phyloP scores from a whole-genome alignment of 1,140 invertebrate species.

The Brachystomella parvula region DNA sequence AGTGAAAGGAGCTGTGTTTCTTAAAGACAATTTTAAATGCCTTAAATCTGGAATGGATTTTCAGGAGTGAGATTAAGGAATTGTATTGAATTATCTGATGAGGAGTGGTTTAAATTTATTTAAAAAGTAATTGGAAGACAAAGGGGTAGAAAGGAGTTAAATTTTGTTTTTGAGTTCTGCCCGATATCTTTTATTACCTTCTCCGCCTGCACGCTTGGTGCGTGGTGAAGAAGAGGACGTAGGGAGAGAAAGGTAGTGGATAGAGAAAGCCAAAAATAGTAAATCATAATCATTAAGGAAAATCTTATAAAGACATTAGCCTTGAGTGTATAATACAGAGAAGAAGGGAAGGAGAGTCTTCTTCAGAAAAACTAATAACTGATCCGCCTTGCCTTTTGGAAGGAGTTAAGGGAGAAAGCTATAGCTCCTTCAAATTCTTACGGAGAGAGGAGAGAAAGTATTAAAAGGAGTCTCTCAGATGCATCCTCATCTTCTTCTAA shows the following conservation, averaged over 20 bases:
- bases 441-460: not conserved
- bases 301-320: conserved; percentile 13
- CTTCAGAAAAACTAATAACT: conserved; percentile 4
- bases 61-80: too few species aligned
- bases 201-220: not conserved
- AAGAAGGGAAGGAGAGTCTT: too few species aligned
- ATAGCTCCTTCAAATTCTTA: not conserved
- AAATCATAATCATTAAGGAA: conserved; percentile 12
- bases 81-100: too few species aligned
- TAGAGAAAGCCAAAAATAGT: conserved; percentile 1
- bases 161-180: not conserved
- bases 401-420: not conserved
- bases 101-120: not conserved
- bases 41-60: too few species aligned
- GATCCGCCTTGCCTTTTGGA: conserved; percentile 2
- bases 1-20: too few species aligned
- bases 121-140: not conserved
- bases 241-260: not conserved
- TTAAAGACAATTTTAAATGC: too few species aligned
- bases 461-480: conserved; percentile 6
- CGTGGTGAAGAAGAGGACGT: not conserved
- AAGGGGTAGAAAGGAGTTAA: not conserved
- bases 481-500: too few species aligned
- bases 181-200: conserved; percentile 10
- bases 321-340: conserved; percentile 2